These are phyloP conservation scores for Zaprionus obscuricornis DNA, from an alignment of 2,888 invertebrate genomes.

Conservation along the genomic window DNA sequence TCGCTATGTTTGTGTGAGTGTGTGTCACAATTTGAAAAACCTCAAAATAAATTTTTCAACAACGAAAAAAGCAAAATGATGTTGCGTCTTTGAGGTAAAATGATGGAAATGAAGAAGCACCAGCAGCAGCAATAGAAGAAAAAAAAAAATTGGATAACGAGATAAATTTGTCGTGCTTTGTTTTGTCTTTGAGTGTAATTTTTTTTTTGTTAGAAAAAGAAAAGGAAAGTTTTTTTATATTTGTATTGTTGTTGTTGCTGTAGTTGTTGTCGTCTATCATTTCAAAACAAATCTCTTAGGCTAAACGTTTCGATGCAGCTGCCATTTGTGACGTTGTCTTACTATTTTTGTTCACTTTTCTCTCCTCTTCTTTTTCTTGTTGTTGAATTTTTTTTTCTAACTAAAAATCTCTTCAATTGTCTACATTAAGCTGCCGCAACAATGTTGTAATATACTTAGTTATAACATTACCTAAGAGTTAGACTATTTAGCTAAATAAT, in stretches of 20 bases:
- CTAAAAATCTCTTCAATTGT: slow-evolving; percentile 64
- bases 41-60: slow-evolving; percentile 19
- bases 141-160: slow-evolving; percentile 44
- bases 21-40: slow-evolving; percentile 7
- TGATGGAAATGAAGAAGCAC: neutral
- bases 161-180: slow-evolving; percentile 69
- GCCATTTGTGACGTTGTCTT: slow-evolving; percentile 31
- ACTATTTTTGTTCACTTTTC: slow-evolving; percentile 19
- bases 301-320: slow-evolving; percentile 67
- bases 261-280: slow-evolving; percentile 58
- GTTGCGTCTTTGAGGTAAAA: too few species aligned
- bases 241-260: too few species aligned
- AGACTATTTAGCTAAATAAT: too few species aligned
- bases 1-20: neutral
- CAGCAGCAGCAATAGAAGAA: too few species aligned
- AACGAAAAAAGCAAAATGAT: slow-evolving; percentile 15
- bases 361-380: too few species aligned
- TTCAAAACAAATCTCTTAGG: slow-evolving; percentile 62
- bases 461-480: too few species aligned
- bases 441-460: too few species aligned
- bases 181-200: slow-evolving; percentile 47
- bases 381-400: slow-evolving; percentile 51
- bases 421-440: slow-evolving; percentile 17
- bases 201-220: too few species aligned
- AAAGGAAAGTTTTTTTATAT: slow-evolving; percentile 76